Evolutionary conservation across 2,797 vertebrate species (phyloP).

Genomic region (Pyrocephalus nanus): DNA sequence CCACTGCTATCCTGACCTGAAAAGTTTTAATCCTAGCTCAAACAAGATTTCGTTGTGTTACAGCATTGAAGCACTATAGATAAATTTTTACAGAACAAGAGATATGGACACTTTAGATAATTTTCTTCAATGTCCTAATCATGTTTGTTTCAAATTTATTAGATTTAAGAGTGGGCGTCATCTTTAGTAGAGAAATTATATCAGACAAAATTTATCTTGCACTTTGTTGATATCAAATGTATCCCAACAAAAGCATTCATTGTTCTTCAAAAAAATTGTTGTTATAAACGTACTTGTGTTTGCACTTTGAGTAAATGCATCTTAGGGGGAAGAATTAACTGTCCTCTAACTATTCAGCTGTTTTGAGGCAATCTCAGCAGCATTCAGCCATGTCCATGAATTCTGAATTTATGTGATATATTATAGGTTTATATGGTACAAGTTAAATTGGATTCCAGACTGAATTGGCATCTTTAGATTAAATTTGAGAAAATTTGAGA

Average conservation of each 20-base stretch:
- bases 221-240: not conserved
- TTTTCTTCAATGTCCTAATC: not conserved
- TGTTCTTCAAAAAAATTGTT: not conserved
- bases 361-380: not conserved
- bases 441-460: not conserved
- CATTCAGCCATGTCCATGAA: rapidly evolving
- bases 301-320: not conserved
- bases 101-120: not conserved
- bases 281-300: not conserved
- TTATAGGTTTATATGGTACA: not conserved
- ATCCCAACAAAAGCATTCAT: not conserved
- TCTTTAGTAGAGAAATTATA: not conserved
- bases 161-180: not conserved
- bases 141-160: not conserved
- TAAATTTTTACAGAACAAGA: not conserved
- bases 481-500: not conserved
- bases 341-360: not conserved
- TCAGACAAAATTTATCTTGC: not conserved
- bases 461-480: not conserved
- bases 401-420: not conserved
- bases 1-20: not conserved
- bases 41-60: not conserved
- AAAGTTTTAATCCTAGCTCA: constrained; percentile 19
- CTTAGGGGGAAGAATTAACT: not conserved
- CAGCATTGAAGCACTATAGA: not conserved